A percentile compares a stretch with the other conserved stretches of the same genome.
Conservation (phyloP, 1,140 invertebrate genomes). For the Temnothorax longispinosus region DNA sequence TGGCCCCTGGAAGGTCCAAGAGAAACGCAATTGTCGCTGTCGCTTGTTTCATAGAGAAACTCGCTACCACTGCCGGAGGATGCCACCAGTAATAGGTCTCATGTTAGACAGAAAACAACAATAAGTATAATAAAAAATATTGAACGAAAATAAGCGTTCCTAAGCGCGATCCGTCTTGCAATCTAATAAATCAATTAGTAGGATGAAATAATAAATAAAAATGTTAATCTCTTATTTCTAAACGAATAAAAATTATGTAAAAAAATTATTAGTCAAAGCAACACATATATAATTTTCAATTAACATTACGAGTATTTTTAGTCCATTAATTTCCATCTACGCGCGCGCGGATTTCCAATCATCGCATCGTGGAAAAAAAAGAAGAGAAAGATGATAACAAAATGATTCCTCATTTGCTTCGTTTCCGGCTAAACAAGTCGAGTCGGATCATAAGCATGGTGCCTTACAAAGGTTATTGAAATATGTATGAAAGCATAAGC, state of each 20-base stretch:
- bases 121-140: neutral
- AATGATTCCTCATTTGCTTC: slow-evolving; percentile 19
- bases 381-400: neutral
- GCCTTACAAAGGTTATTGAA: slow-evolving; percentile 73
- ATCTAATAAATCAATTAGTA: neutral
- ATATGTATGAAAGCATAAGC: slow-evolving; percentile 83
- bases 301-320: neutral
- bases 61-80: neutral
- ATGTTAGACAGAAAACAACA: neutral
- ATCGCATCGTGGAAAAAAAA: neutral
- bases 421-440: slow-evolving; percentile 55
- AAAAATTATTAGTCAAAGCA: neutral
- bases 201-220: neutral
- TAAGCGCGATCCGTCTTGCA: neutral
- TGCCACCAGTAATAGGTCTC: neutral
- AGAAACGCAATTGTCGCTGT: slow-evolving; percentile 38
- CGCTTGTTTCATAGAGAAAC: slow-evolving; percentile 19
- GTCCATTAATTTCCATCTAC: neutral
- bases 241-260: neutral
- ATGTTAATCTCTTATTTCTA: neutral
- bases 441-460: slow-evolving; percentile 82
- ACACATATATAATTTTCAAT: neutral
- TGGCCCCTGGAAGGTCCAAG: slow-evolving; percentile 48
- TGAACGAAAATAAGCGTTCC: neutral
- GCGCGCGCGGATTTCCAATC: neutral